phyloP scores from a whole-genome alignment of 92 coral and sea anemone species.

The Ricordea florida region DNA sequence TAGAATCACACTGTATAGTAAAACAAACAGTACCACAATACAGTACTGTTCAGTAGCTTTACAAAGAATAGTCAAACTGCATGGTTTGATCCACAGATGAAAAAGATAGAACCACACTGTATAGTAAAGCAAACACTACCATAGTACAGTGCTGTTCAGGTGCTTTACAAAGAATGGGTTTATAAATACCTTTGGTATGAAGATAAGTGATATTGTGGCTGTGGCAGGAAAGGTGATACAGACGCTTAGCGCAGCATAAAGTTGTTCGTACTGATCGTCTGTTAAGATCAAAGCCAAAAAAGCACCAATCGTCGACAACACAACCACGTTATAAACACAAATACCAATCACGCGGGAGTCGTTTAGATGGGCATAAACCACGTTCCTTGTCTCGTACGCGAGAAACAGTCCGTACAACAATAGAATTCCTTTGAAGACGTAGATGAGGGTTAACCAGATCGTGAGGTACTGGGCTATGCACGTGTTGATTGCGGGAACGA shows the following conservation, averaged over 20 bases:
- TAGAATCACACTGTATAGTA: too few species aligned
- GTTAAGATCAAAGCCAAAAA: constrained; percentile 68
- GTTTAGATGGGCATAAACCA: constrained; percentile 89
- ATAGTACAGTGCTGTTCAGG: too few species aligned
- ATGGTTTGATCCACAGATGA: too few species aligned
- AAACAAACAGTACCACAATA: neutral
- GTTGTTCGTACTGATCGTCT: constrained; percentile 57
- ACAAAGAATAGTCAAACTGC: neutral
- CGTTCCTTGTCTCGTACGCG: constrained; percentile 96
- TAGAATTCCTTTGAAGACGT: constrained; percentile 84
- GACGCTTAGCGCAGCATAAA: constrained; percentile 73
- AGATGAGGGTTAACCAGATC: constrained; percentile 81
- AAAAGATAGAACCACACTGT: neutral
- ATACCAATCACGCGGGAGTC: constrained; percentile 96
- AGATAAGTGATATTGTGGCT: constrained; percentile 81
- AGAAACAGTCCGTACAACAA: constrained; percentile 90
- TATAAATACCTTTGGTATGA: constrained; percentile 87
- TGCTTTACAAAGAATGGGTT: neutral
- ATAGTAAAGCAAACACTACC: neutral
- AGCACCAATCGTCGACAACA: constrained; percentile 81
- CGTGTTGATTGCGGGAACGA: constrained; percentile 45
- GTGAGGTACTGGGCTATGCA: constrained; percentile 61
- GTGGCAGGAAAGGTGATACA: constrained; percentile 91
- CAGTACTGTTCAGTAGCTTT: neutral
- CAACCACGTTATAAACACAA: constrained; percentile 95